Evolutionary conservation across 2,113 vertebrate genomes (phyloP).

Genomic region (Meleagris gallopavo): DNA sequence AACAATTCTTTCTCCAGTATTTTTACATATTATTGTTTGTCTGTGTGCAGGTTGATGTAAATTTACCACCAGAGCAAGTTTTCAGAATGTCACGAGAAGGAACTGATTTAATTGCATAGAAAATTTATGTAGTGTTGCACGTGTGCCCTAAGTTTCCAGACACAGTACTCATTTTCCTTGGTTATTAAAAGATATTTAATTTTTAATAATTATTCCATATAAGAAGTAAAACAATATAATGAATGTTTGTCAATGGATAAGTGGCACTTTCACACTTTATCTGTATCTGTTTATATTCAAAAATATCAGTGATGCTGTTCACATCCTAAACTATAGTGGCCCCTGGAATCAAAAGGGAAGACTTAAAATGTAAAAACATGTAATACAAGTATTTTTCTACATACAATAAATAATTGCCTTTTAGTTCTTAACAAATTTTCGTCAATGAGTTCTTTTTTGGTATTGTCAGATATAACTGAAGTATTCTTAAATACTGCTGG

Average conservation of each 20-base stretch:
- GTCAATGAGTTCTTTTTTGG: neutral
- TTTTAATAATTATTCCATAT: neutral
- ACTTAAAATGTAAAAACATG: neutral
- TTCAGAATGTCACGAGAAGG: neutral
- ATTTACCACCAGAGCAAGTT: neutral
- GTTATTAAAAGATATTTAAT: neutral
- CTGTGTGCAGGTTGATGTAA: neutral
- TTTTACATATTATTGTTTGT: neutral
- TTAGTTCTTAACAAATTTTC: constrained; percentile 35
- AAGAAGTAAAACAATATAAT: constrained; percentile 3
- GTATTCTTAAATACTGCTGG: neutral
- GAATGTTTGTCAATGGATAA: neutral
- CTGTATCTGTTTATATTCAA: neutral
- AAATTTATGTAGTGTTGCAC: neutral
- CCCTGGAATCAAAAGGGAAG: neutral
- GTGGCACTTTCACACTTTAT: neutral
- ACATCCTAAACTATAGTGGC: neutral
- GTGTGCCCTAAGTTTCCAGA: neutral
- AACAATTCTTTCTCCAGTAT: neutral
- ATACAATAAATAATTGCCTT: neutral
- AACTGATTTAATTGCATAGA: neutral
- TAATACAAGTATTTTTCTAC: constrained; percentile 23
- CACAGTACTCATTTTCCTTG: neutral
- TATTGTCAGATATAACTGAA: neutral
- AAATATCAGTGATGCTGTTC: neutral